Base-by-base conservation (phyloP, 2,113 vertebrate species). In the Abramis brama region DNA sequence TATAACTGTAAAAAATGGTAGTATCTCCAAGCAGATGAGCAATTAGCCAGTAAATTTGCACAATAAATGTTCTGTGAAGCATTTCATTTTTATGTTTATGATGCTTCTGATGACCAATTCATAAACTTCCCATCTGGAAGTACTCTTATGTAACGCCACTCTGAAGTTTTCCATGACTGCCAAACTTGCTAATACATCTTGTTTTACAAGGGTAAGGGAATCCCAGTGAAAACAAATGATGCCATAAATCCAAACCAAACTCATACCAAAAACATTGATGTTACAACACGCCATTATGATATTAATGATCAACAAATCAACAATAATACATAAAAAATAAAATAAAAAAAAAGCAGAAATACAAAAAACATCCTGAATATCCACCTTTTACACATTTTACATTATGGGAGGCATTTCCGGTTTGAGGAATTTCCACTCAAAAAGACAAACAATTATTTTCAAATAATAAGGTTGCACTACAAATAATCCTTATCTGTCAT, bases 91-190 rank as follows among this genome's bases (percentile, higher is more conserved):
- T 86, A 91, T 73, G 90, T 89, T 78, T 45, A 66, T 87, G 87
- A 86, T 90, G 85, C 84, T 85, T 90, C 82, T 87, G 68, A 27
- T 84, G 83, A 86, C 88, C 85, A 25, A 86, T 83, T 80, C 73
- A 86, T 82, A 88, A 43, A 19, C 62, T 60, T 84, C 80, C 88
- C 94, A 94, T 95, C 94, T 95, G 93, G 93, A 94, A 94, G 88
- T 85, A 90, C 89, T 50, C 47, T 94, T 66, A 83, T 77, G 86
- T 86, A 90, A 90, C 70, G 50, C 55, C 82, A 85, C 91, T 88
- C 91, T 90, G 87, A 89, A 89, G 86, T 91, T 89, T 91, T 92
- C 90, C 76, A 92, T 59, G 83, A 90, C 76, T 87, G 85, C 79
- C 9, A 47, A 57, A 86, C 81, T 60, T 52, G 90, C 91, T 86